These are phyloP conservation scores for Sprattus sprattus DNA, from an alignment of 2,113 vertebrate genomes.

Conservation along the genomic window DNA sequence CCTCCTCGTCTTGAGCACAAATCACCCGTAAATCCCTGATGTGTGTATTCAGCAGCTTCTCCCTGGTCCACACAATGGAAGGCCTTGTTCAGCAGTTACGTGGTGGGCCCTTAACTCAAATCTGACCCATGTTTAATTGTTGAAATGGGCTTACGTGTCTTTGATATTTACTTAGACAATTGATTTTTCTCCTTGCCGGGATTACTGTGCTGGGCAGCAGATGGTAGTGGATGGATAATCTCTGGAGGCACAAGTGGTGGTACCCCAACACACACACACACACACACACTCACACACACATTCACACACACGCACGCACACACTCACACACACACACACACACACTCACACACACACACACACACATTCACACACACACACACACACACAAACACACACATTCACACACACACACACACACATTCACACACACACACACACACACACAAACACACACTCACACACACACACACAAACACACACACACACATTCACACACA, in stretches of 20 bases:
- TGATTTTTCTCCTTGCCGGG: constrained; percentile 64
- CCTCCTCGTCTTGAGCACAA: neutral
- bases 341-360: constrained; percentile 25
- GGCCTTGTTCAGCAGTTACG: constrained; percentile 46
- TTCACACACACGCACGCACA: constrained; percentile 45
- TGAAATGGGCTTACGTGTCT: constrained; percentile 55
- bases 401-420: too few relatives aligned
- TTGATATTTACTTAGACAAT: constrained; percentile 61
- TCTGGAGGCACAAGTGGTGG: constrained; percentile 53
- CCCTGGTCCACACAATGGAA: constrained; percentile 16
- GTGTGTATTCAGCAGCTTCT: constrained; percentile 38
- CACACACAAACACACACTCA: constrained; percentile 19
- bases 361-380: constrained; percentile 13
- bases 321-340: constrained; percentile 34
- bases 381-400: constrained; percentile 23
- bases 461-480: constrained; percentile 20
- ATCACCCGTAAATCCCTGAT: constrained; percentile 11
- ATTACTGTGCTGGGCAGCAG: constrained; percentile 67
- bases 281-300: constrained; percentile 22
- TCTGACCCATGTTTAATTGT: constrained; percentile 55
- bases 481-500: constrained; percentile 4
- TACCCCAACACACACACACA: constrained; percentile 24
- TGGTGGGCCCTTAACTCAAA: constrained; percentile 44
- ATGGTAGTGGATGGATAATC: constrained; percentile 67
- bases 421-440: too few relatives aligned